Conservation (phyloP, 2,797 vertebrate genomes). For the Pitangus sulphuratus region DNA sequence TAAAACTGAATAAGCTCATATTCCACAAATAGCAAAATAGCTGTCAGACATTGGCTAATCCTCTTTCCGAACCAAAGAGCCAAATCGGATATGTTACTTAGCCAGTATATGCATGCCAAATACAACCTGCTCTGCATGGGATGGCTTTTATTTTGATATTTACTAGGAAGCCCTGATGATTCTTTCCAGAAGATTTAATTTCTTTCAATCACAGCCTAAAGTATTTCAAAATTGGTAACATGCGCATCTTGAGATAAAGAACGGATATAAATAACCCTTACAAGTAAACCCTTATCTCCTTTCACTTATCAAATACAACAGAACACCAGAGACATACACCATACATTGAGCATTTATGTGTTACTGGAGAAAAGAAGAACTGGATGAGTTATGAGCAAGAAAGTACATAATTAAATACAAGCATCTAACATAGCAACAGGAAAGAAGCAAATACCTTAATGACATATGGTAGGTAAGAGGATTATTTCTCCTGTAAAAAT, state of each 20-base stretch:
- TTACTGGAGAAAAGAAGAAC: constrained; percentile 6
- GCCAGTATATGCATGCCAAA: constrained; percentile 22
- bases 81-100: constrained; percentile 26
- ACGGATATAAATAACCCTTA: background rate
- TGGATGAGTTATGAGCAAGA: constrained; percentile 23
- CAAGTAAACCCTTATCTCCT: constrained; percentile 53
- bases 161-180: background rate
- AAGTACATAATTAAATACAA: constrained; percentile 28
- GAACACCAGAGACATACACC: background rate
- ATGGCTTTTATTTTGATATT: constrained; percentile 49
- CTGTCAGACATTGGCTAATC: constrained; percentile 25
- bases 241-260: background rate
- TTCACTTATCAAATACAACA: constrained; percentile 16
- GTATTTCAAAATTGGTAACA: constrained; percentile 2
- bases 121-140: constrained; percentile 20
- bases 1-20: background rate
- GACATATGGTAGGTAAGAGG: background rate
- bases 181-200: constrained; percentile 54
- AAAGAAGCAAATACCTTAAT: constrained; percentile 26
- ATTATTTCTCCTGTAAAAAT: background rate
- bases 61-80: constrained; percentile 40
- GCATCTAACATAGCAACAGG: constrained; percentile 3
- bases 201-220: background rate
- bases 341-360: constrained; percentile 17
- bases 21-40: constrained; percentile 56